phyloP scores from a whole-genome alignment of 2,113 vertebrate species.

The Sylvia atricapilla region DNA sequence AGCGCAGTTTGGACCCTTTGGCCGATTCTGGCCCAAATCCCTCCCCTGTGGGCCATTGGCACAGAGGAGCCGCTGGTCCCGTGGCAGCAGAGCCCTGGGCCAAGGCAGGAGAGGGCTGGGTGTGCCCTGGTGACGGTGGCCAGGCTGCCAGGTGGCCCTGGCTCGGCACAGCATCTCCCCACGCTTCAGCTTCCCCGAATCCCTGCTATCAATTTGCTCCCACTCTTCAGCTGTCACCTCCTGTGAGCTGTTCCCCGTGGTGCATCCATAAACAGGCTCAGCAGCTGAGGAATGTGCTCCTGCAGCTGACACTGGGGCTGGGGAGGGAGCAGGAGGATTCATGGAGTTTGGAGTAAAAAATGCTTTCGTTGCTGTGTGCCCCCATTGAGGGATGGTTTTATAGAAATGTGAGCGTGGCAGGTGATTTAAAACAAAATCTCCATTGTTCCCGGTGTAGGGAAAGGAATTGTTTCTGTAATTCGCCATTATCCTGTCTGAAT shows the following conservation, averaged over 20 bases:
- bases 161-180: background rate
- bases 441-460: background rate
- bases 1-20: background rate
- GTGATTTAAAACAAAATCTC: background rate
- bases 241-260: background rate
- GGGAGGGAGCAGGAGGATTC: constrained; percentile 15
- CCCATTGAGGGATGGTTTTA: background rate
- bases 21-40: background rate
- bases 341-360: constrained; percentile 24
- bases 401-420: background rate
- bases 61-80: background rate
- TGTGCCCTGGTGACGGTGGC: background rate
- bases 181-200: background rate
- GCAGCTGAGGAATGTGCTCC: background rate
- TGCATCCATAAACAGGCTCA: background rate
- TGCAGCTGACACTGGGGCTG: background rate
- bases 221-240: constrained; percentile 42
- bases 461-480: constrained; percentile 27
- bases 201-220: background rate
- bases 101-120: background rate
- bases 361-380: constrained; percentile 7
- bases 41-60: background rate
- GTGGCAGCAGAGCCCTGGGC: background rate
- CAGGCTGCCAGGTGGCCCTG: constrained; percentile 31
- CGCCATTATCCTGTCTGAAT: constrained; percentile 20